Conservation (phyloP, 1,140 invertebrate species). For the Mycetomoellerius zeteki region DNA sequence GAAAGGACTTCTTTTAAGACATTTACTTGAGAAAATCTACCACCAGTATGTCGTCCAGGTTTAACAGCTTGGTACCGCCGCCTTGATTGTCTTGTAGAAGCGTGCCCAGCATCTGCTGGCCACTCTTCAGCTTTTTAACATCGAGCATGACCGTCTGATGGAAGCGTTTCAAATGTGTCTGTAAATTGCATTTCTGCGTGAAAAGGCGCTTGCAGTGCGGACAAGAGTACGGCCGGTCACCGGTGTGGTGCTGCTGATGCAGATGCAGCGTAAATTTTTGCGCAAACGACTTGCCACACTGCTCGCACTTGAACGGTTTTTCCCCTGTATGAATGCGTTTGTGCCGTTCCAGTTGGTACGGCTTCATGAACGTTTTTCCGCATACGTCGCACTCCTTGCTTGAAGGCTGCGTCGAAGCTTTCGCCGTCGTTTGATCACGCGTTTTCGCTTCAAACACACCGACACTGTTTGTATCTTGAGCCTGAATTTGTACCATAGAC, state of each 20-base stretch:
- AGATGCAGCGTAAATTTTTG: constrained; percentile 89
- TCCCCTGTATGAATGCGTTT: constrained; percentile 90
- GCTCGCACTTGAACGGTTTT: constrained; percentile 89
- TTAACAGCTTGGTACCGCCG: constrained; percentile 70
- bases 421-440: neutral
- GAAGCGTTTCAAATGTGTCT: constrained; percentile 88
- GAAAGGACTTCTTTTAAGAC: neutral
- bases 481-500: constrained; percentile 56
- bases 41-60: constrained; percentile 80
- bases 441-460: neutral
- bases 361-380: constrained; percentile 84
- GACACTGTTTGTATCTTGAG: neutral
- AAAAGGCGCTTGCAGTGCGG: constrained; percentile 87
- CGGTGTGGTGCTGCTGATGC: constrained; percentile 89
- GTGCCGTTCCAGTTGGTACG: constrained; percentile 83
- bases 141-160: constrained; percentile 80
- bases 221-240: constrained; percentile 87
- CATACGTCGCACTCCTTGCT: constrained; percentile 83
- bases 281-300: constrained; percentile 90
- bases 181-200: constrained; percentile 89
- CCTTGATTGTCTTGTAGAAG: constrained; percentile 70
- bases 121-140: constrained; percentile 70
- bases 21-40: constrained; percentile 76
- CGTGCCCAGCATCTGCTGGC: constrained; percentile 72
- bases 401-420: constrained; percentile 56